phyloP scores from a whole-genome alignment of 2,888 invertebrate genomes.

The Parnassius mnemosyne region DNA sequence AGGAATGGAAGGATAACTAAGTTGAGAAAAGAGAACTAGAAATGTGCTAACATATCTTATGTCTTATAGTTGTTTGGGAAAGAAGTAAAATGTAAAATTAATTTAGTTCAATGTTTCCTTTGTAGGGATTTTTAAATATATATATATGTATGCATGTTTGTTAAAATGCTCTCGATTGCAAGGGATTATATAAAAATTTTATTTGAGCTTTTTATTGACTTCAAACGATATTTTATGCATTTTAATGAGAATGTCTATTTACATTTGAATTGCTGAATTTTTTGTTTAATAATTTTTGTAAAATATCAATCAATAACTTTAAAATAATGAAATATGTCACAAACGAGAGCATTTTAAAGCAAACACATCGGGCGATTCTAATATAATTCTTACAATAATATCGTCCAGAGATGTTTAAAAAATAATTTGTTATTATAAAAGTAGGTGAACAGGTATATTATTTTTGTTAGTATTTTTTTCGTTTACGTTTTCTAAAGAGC shows the following conservation, averaged over 20 bases:
- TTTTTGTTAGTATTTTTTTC: slow-evolving; percentile 69
- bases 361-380: slow-evolving; percentile 73
- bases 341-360: slow-evolving; percentile 59
- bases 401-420: slow-evolving; percentile 74
- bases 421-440: slow-evolving; percentile 72
- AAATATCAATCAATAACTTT: too few species aligned
- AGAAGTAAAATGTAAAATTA: slow-evolving; percentile 60
- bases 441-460: slow-evolving; percentile 65
- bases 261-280: background rate
- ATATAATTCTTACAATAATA: slow-evolving; percentile 80
- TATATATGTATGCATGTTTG: slow-evolving; percentile 50
- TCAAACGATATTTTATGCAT: slow-evolving; percentile 21
- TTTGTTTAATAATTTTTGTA: background rate
- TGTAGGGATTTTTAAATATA: slow-evolving; percentile 59
- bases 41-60: slow-evolving; percentile 74
- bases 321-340: background rate
- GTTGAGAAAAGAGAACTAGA: slow-evolving; percentile 35
- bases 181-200: background rate
- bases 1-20: slow-evolving; percentile 66
- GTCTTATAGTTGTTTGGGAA: slow-evolving; percentile 57
- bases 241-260: slow-evolving; percentile 28
- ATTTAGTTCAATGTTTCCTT: slow-evolving; percentile 76
- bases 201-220: slow-evolving; percentile 29
- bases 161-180: slow-evolving; percentile 62
- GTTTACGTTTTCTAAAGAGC: slow-evolving; percentile 61